Conservation (phyloP, 2,113 vertebrate species). For the Patagioenas fasciata region DNA sequence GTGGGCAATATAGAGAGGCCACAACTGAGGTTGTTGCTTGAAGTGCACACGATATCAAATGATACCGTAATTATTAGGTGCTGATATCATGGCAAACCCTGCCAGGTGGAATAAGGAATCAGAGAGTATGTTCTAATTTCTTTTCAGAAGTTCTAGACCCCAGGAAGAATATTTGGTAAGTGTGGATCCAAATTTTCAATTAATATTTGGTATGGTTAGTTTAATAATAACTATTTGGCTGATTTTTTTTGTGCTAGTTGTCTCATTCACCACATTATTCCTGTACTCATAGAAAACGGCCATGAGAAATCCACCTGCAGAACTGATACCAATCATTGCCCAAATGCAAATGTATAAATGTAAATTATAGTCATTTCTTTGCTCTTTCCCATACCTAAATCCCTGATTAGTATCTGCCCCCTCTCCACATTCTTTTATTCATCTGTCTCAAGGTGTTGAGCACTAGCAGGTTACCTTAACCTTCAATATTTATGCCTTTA, state of each 20-base stretch:
- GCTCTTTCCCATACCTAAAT: not conserved
- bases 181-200: not conserved
- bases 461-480: not conserved
- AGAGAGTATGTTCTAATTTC: not conserved
- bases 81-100: not conserved
- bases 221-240: not conserved
- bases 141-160: not conserved
- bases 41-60: fast-evolving
- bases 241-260: not conserved
- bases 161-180: not conserved
- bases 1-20: not conserved
- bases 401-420: not conserved
- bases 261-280: not conserved
- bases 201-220: not conserved
- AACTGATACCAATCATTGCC: not conserved
- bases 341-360: not conserved
- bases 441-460: not conserved
- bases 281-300: not conserved
- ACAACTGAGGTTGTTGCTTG: not conserved
- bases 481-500: not conserved
- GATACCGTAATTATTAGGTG: not conserved
- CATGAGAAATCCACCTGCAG: not conserved
- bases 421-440: not conserved
- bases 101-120: not conserved
- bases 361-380: not conserved